A percentile compares a stretch with the other conserved stretches of the same genome.
Conservation (phyloP, 2,113 vertebrate genomes). For the Craseonycteris thonglongyai region DNA sequence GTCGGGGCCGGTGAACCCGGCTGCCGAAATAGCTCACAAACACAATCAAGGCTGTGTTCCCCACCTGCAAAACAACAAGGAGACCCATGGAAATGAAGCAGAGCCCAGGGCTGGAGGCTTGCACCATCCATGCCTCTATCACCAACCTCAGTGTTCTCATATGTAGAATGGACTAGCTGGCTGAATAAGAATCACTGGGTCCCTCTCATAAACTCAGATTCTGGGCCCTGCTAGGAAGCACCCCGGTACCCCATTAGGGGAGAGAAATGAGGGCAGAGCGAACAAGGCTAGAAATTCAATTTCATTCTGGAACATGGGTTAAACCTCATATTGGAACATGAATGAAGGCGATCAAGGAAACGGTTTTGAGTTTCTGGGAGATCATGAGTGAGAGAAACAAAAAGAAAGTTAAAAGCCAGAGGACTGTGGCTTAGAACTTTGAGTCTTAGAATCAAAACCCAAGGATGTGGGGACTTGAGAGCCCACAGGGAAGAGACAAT, state of each 20-base stretch:
- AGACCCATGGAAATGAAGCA: background rate
- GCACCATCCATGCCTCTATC: fast-evolving
- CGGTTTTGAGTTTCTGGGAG: background rate
- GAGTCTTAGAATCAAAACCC: background rate
- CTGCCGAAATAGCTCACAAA: constrained; percentile 95
- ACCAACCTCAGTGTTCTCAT: background rate
- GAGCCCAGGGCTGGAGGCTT: background rate
- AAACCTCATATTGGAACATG: background rate
- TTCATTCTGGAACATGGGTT: background rate
- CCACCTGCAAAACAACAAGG: constrained; percentile 82
- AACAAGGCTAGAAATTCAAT: background rate
- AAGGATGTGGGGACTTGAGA: background rate
- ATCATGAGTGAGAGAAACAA: background rate
- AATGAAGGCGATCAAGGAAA: background rate
- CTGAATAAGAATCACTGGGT: background rate
- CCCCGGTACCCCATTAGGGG: background rate
- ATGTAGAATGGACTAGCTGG: background rate
- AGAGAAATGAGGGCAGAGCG: background rate
- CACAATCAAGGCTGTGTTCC: constrained; percentile 91
- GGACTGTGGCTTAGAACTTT: background rate
- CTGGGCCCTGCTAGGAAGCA: background rate
- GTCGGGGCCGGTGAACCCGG: constrained; percentile 89
- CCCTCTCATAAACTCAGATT: background rate
- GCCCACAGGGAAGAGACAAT: background rate
- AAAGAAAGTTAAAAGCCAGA: background rate